A percentile compares a stretch with the other conserved stretches of the same genome.
These are phyloP conservation scores for Acyrthosiphon pisum DNA, from an alignment of 1,140 invertebrate genomes.

Conservation along the genomic window DNA sequence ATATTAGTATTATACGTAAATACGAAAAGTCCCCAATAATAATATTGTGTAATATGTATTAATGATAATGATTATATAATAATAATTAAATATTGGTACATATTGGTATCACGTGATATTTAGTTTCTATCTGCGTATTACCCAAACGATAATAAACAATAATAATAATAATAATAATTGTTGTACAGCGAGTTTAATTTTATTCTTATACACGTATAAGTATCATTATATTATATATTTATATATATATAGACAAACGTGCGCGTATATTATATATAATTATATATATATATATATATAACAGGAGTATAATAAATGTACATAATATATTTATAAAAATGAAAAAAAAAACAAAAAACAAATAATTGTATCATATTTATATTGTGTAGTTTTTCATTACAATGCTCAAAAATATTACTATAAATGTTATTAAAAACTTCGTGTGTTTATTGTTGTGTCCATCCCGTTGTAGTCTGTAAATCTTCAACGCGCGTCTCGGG, in stretches of 20 bases:
- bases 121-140: conserved; percentile 2
- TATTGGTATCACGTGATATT: neutral
- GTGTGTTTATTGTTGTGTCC: conserved; percentile 4
- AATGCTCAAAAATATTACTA: conserved; percentile 56
- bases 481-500: neutral
- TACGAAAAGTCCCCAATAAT: neutral
- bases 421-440: conserved; percentile 39
- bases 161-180: neutral
- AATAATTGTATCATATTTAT: conserved; percentile 30
- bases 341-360: conserved; percentile 16
- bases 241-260: neutral
- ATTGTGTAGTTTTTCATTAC: conserved; percentile 52
- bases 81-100: neutral
- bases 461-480: neutral
- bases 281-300: conserved; percentile 16
- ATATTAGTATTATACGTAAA: neutral
- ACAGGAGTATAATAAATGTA: neutral
- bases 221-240: neutral
- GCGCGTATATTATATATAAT: neutral
- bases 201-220: conserved; percentile 1
- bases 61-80: neutral
- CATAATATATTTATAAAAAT: conserved; percentile 4
- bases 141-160: neutral
- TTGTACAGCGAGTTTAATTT: conserved; percentile 19
- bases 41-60: neutral